Evolutionary conservation across 1,140 invertebrate genomes (phyloP), one percentile per base, ranked within the genome.

Genomic region (Euglossa dilemma): DNA sequence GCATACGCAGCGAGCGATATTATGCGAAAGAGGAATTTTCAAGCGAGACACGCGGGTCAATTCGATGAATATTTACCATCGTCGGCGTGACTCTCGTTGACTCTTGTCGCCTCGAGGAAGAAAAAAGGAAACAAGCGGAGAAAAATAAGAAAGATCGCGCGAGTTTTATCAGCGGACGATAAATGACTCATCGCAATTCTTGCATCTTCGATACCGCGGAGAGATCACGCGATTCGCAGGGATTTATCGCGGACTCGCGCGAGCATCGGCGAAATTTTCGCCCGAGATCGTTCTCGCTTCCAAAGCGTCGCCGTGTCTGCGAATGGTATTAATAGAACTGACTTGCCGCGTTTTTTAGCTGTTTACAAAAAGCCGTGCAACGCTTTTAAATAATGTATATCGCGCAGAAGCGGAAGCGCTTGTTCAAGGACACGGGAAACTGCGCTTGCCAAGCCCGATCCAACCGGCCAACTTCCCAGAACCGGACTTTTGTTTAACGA

Each of bases 161-260:
- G 5, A n/a, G 16, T 63, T 72, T 80, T 80, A 80, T 80, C 57
- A 61, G 47, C 4, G 1, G 23, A 64, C 43, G 74, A 66, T 25
- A 63, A 59, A 77, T 25, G 78, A 72, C 5, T 72, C 16, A 25
- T 79, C 25, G 45, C 7, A 12, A 43, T 72, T 12, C 54, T 28
- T 50, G 0, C 47, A 28, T 23, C 36, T 5, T 43, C 43, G 50
- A 45, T 50, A 0, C 18, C 9, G 1, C 16, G 12, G 2, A 16
- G 23, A 20, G 0, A 47, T 47, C 59, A 1, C 16, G 11, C 43
- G 5, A 61, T 57, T 72, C 18, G 5, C 11, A 8, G 23, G 23
- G 25, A n/a, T 47, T 20, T 14, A 25, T 70, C 36, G 36, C n/a
- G n/a, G n/a, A n/a, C n/a, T n/a, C n/a, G n/a, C n/a, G n/a, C 36